Evolutionary conservation across 2,113 vertebrate genomes (phyloP), one percentile per base, ranked within the genome.

Genomic region (Perca flavescens): DNA sequence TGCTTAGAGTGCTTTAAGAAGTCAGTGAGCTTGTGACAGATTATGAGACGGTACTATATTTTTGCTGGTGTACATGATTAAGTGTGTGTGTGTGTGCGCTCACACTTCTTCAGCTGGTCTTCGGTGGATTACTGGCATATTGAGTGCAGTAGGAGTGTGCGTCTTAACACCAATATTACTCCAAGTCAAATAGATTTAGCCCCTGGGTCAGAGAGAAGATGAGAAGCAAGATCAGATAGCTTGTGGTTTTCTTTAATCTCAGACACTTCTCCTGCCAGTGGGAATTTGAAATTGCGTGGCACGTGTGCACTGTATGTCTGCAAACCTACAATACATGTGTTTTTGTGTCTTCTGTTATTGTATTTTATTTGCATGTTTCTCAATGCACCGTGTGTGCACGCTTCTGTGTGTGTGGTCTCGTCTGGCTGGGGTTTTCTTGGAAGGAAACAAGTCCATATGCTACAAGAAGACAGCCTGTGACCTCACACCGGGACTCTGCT

Each of bases 381-480:
- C 0, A 0, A 0, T 68, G 46, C 15, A 1, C 2, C 50, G 40
- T 77, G 56, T 43, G 22, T 21, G 57, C 49, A 15, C 52, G 71
- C 56, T 52, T 43, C 5, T 65, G 57, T 81, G 74, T 81, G 74
- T 84, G 88, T 82, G 88, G 80, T 88, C 89, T 94, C 88, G 86
- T 92, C 91, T 90, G 91, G 88, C 90, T 5, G 77, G 71, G 56
- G 50, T 76, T 85, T 93, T 90, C 93, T 92, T 94, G 92, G 93
- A 94, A 90, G 89, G 91, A 93, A 93, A 83, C 28, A 8, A 6
- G 79, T 92, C 92, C 93, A 93, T 94, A 94, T 94, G 93, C 79
- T 91, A 67, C 86, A 91, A 92, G 91, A 87, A 92, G 90, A 67
- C 87, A 67, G 89, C 87, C 83, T 49, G 89, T 90, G 91, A 93